phyloP scores from a whole-genome alignment of 2,797 vertebrate species.

The Ibycter americanus region DNA sequence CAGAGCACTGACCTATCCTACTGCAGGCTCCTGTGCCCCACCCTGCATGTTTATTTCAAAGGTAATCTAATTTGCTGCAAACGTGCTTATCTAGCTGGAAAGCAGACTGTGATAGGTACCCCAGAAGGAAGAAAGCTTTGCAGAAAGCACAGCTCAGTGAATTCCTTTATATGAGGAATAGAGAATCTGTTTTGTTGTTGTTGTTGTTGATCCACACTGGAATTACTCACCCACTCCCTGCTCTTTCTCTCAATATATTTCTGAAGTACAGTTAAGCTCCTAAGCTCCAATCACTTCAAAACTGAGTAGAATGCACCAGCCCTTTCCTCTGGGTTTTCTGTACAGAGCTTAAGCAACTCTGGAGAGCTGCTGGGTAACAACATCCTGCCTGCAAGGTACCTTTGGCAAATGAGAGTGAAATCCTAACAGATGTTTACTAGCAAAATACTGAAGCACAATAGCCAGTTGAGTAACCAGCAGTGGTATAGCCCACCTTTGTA shows the following conservation, averaged over 20 bases:
- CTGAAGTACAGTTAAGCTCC: background rate
- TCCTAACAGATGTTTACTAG: background rate
- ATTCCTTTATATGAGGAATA: background rate
- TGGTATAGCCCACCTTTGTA: background rate
- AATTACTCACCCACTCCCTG: background rate
- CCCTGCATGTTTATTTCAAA: background rate
- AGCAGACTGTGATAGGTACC: background rate
- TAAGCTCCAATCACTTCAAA: background rate
- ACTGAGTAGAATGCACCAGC: background rate
- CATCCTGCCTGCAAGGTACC: background rate
- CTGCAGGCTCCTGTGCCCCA: background rate
- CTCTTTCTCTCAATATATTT: background rate
- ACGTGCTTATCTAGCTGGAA: background rate
- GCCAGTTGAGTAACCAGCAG: background rate
- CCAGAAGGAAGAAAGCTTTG: background rate
- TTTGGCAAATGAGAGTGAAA: background rate
- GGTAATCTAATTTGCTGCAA: slow-evolving; percentile 8
- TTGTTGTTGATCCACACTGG: background rate
- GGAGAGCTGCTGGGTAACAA: background rate
- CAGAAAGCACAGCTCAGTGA: background rate
- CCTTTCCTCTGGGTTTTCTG: background rate
- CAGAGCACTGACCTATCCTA: background rate
- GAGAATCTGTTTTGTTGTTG: background rate
- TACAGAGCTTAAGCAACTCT: background rate
- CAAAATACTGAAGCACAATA: background rate